Percentiles rank a stretch among this genome's conserved stretches.
These are phyloP conservation scores for Limanda limanda DNA, from an alignment of 2,113 vertebrate species.

Conservation along the genomic window DNA sequence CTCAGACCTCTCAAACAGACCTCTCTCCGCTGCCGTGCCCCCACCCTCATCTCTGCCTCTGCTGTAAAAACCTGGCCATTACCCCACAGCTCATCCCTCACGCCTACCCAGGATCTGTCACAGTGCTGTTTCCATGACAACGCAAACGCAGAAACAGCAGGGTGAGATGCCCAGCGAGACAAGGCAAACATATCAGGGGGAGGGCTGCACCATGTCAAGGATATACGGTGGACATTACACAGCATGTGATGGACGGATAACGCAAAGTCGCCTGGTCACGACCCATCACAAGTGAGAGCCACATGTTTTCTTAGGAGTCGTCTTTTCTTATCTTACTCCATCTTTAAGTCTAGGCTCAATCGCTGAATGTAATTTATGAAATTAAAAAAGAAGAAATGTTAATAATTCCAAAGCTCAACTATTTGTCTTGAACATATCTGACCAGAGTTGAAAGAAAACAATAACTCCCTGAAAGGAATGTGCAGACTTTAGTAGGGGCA, in stretches of 20 bases:
- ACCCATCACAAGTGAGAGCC: constrained; percentile 13
- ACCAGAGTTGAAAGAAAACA: not conserved
- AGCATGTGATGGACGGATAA: constrained; percentile 53
- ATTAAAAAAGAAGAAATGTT: not conserved
- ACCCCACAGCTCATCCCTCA: constrained; percentile 82
- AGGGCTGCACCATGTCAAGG: constrained; percentile 52
- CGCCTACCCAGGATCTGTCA: constrained; percentile 81
- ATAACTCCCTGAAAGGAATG: constrained; percentile 1
- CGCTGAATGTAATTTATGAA: not conserved
- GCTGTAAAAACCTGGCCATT: constrained; percentile 78
- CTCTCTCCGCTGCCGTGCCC: constrained; percentile 4
- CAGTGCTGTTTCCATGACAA: constrained; percentile 82
- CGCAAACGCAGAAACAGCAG: constrained; percentile 76
- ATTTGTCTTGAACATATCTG: not conserved
- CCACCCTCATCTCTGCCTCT: constrained; percentile 23
- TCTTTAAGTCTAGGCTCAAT: too few relatives aligned
- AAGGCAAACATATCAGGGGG: constrained; percentile 66
- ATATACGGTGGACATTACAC: constrained; percentile 42
- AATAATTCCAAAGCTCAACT: not conserved
- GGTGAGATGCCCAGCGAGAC: constrained; percentile 77
- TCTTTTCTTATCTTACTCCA: too few relatives aligned
- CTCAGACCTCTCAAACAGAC: constrained; percentile 27
- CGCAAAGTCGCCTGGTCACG: constrained; percentile 16
- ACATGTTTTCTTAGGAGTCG: not conserved
- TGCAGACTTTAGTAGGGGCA: constrained; percentile 24